A percentile compares a stretch with the other conserved stretches of the same genome.
phyloP scores from a whole-genome alignment of 2,888 invertebrate genomes.

The Trissolcus japonicus region DNA sequence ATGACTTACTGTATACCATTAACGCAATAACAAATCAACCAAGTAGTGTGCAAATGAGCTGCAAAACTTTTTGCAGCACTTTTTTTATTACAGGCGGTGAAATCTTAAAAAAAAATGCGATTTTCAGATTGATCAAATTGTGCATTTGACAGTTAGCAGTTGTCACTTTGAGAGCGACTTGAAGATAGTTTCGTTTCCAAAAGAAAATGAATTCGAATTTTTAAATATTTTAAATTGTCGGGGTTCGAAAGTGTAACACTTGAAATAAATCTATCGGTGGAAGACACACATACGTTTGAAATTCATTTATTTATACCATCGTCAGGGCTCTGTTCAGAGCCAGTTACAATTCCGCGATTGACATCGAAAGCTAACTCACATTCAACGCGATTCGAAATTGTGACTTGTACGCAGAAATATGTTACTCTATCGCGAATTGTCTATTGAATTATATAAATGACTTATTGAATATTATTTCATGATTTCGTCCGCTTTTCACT shows the following conservation, averaged over 20 bases:
- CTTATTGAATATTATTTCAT: conserved; percentile 48
- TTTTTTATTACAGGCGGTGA: too few species aligned
- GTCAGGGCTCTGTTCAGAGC: conserved; percentile 66
- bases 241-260: not conserved
- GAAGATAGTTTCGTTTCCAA: not conserved
- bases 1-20: too few species aligned
- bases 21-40: too few species aligned
- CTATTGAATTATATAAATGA: conserved; percentile 64
- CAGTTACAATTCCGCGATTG: conserved; percentile 69
- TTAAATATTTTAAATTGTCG: not conserved
- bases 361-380: conserved; percentile 65
- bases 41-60: too few species aligned
- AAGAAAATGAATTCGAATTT: not conserved
- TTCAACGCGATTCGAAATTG: conserved; percentile 49
- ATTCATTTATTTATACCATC: conserved; percentile 68
- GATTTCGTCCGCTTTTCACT: conserved; percentile 27
- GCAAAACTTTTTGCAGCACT: too few species aligned
- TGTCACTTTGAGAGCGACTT: not conserved
- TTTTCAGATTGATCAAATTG: too few species aligned
- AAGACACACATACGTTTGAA: conserved; percentile 38
- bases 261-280: not conserved
- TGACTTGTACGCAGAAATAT: conserved; percentile 56
- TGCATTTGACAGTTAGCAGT: too few species aligned
- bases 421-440: conserved; percentile 53
- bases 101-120: not conserved